Evolutionary conservation across 2,113 vertebrate species (phyloP).

Genomic region (Martes martes): DNA sequence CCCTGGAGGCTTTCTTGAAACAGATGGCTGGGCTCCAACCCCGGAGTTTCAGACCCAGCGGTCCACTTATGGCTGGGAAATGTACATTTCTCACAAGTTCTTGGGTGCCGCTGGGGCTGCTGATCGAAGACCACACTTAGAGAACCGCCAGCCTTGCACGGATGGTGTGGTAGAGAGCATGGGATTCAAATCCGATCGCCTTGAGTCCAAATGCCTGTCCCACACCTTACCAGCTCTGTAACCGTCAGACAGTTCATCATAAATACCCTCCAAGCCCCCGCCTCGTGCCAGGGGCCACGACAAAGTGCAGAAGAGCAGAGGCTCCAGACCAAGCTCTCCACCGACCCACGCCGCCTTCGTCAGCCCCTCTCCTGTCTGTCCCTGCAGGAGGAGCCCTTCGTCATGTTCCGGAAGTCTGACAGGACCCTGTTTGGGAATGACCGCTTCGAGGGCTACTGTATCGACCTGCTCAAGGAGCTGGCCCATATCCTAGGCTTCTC

Average conservation of each 20-base stretch:
- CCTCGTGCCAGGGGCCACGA: background rate
- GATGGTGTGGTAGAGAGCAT: background rate
- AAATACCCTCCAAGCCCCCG: background rate
- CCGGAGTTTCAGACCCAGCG: background rate
- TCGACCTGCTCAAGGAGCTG: constrained; percentile 97
- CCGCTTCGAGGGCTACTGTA: constrained; percentile 98
- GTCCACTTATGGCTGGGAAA: background rate
- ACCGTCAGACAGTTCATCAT: rapidly evolving
- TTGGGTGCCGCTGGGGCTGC: background rate
- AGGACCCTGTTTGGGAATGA: constrained; percentile 94
- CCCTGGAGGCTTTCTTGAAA: background rate
- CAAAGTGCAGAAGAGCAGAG: background rate
- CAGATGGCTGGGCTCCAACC: background rate
- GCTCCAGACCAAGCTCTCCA: background rate
- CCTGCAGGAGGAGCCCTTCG: constrained; percentile 95
- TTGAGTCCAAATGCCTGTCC: background rate
- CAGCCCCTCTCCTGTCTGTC: background rate
- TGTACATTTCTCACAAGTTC: background rate
- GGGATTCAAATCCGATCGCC: background rate
- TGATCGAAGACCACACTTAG: background rate
- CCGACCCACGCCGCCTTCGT: rapidly evolving
- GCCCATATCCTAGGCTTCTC: constrained; percentile 94
- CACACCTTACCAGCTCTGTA: background rate
- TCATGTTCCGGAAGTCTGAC: constrained; percentile 99
- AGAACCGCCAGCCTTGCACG: background rate